Evolutionary conservation across 1,140 invertebrate genomes (phyloP).

Genomic region (Saccostrea glomerata): DNA sequence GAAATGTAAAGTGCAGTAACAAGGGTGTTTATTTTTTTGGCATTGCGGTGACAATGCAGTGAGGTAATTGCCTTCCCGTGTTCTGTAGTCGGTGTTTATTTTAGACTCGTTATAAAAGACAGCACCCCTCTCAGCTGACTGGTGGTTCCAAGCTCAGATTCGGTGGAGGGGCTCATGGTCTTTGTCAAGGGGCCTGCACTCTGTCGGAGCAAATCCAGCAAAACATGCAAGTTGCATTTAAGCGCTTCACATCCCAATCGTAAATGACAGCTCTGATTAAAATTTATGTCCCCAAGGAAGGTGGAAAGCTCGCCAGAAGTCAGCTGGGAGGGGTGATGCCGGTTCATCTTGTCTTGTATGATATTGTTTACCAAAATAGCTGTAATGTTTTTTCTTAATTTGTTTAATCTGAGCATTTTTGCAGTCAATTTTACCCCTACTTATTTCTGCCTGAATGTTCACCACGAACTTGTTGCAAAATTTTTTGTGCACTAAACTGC

Average conservation of each 20-base stretch:
- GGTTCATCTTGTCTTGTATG: background rate
- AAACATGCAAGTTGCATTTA: constrained; percentile 38
- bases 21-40: constrained; percentile 21
- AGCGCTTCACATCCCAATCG: constrained; percentile 27
- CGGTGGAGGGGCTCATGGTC: background rate
- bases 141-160: background rate
- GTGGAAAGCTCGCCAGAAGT: background rate
- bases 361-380: constrained; percentile 38
- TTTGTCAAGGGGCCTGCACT: constrained; percentile 9
- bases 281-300: constrained; percentile 33
- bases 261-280: constrained; percentile 31
- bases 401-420: constrained; percentile 29
- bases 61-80: constrained; percentile 27
- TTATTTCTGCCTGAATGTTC: background rate
- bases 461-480: background rate
- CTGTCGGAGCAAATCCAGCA: background rate
- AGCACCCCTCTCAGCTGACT: constrained; percentile 1
- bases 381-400: constrained; percentile 11
- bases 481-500: background rate
- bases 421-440: background rate
- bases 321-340: background rate
- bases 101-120: constrained; percentile 21
- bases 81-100: constrained; percentile 15
- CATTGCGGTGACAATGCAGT: constrained; percentile 7
- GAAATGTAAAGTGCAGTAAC: background rate